phyloP scores from a whole-genome alignment of 2,113 vertebrate genomes.

The Solenodon paradoxus region DNA sequence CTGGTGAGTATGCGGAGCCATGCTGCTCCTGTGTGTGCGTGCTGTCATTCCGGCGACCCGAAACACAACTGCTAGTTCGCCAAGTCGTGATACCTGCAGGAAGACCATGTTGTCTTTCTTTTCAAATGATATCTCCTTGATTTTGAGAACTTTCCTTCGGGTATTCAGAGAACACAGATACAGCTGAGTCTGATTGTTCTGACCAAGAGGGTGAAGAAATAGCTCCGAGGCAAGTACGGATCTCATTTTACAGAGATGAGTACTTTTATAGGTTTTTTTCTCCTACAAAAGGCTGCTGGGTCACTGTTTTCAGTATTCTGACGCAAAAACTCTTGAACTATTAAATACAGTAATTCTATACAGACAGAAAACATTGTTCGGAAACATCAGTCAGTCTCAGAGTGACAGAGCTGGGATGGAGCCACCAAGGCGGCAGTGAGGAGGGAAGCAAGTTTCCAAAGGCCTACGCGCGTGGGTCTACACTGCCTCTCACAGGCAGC shows the following conservation, averaged over 20 bases:
- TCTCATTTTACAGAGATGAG: neutral
- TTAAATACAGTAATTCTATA: neutral
- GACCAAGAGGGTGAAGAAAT: neutral
- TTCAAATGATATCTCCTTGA: neutral
- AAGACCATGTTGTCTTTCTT: neutral
- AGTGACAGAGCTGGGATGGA: neutral
- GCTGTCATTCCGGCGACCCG: neutral
- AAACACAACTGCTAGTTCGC: neutral
- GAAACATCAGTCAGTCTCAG: neutral
- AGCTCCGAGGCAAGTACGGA: neutral
- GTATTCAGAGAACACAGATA: neutral
- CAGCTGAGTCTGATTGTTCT: neutral
- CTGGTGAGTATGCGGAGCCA: slow-evolving; percentile 77
- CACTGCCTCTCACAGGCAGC: neutral
- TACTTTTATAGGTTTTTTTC: neutral
- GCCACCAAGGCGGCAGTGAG: neutral
- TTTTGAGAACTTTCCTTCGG: neutral
- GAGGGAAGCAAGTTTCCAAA: neutral
- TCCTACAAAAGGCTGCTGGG: neutral
- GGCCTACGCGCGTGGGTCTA: neutral
- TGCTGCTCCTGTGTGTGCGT: neutral
- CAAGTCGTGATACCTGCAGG: neutral
- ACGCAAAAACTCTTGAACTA: neutral
- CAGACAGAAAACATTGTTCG: neutral
- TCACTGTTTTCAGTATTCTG: neutral